A percentile compares a stretch with the other conserved stretches of the same genome.
phyloP scores from a whole-genome alignment of 2,797 vertebrate species.

The Prionace glauca region DNA sequence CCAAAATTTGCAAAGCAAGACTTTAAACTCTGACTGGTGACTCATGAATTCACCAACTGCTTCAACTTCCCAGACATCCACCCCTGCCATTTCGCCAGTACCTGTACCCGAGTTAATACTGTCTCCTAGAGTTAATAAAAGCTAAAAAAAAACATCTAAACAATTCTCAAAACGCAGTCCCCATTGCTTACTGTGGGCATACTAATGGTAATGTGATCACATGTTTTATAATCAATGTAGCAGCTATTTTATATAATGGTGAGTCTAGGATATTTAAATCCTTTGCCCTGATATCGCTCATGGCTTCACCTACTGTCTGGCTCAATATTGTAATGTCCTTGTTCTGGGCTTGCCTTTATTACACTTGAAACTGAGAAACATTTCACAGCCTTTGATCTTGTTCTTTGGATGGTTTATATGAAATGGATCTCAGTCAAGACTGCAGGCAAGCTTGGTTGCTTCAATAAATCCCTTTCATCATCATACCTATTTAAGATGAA shows the following conservation, averaged over 20 bases:
- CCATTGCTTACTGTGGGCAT: background rate
- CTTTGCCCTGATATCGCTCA: background rate
- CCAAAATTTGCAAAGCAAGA: background rate
- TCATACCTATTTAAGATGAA: too few relatives aligned
- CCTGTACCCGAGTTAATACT: background rate
- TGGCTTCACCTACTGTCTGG: background rate
- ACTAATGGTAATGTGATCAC: background rate
- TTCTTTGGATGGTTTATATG: background rate
- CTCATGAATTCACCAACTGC: background rate
- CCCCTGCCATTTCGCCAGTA: too few relatives aligned
- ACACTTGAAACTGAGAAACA: background rate
- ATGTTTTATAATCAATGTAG: background rate
- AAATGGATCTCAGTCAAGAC: background rate
- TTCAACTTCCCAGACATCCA: background rate
- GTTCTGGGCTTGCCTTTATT: background rate
- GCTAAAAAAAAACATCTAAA: background rate
- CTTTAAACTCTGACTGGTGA: background rate
- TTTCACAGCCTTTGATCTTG: background rate
- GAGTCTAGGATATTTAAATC: background rate
- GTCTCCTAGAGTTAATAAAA: background rate
- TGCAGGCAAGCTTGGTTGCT: background rate
- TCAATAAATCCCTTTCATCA: too few relatives aligned
- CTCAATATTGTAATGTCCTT: background rate
- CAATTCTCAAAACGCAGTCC: background rate
- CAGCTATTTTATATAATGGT: background rate